Conservation (phyloP, 2,888 invertebrate species). For the Parthenolecanium corni region DNA sequence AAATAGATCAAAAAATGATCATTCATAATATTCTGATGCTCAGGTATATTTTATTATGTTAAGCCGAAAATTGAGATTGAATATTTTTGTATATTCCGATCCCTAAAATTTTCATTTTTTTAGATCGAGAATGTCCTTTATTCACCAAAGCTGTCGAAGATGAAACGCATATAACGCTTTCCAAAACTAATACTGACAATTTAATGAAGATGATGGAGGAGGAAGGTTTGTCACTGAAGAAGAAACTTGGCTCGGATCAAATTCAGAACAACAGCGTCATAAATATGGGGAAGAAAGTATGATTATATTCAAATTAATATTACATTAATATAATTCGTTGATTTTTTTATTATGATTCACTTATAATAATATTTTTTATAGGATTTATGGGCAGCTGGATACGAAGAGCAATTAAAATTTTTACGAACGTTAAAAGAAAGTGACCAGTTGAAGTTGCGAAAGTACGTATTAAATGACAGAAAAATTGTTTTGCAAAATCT, state of each 20-base stretch:
- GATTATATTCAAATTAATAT: not conserved
- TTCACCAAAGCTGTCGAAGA: constrained; percentile 55
- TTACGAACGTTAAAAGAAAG: not conserved
- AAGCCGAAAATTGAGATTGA: not conserved
- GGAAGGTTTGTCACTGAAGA: constrained; percentile 79
- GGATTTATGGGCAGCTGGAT: constrained; percentile 9
- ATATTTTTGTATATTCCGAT: constrained; percentile 8
- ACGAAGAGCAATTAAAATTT: constrained; percentile 26
- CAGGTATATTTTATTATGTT: not conserved
- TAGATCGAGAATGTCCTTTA: constrained; percentile 91
- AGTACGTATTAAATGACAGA: not conserved
- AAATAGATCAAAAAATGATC: not conserved
- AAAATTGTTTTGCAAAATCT: no score
- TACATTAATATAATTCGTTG: not conserved
- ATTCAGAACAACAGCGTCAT: constrained; percentile 37
- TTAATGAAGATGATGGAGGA: constrained; percentile 81
- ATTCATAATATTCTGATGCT: not conserved
- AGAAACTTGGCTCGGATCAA: constrained; percentile 44
- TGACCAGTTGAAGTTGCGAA: constrained; percentile 22
- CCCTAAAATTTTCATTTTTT: constrained; percentile 32
- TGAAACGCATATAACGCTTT: constrained; percentile 39
- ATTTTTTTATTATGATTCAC: not conserved
- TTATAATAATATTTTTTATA: not conserved
- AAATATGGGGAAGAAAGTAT: constrained; percentile 4
- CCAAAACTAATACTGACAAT: constrained; percentile 28